phyloP scores from a whole-genome alignment of 1,140 invertebrate genomes.

The roundworm (Caenorhabditis elegans) region WBcel235 BX284605.5:12019501-12020000 shows the following conservation, averaged over 20 bases:
- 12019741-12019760: neutral
- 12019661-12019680: neutral
- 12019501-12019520: neutral
- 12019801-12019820: neutral
- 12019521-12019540: neutral
- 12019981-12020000: too few relatives aligned
- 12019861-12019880: neutral
- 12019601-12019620: slow-evolving; percentile 23
- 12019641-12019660: neutral
- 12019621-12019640: slow-evolving; percentile 18
- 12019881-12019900: neutral
- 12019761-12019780: slow-evolving; percentile 5
- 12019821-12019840: neutral
- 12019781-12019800: too few relatives aligned
- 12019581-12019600: neutral
- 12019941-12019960: too few relatives aligned
- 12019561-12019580: neutral
- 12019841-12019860: neutral
- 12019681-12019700: slow-evolving; percentile 12
- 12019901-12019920: neutral
- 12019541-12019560: slow-evolving; percentile 28
- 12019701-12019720: neutral
- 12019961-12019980: too few relatives aligned
- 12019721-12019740: slow-evolving; percentile 3
- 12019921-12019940: too few relatives aligned